phyloP scores from a whole-genome alignment of 2,113 vertebrate species.

The Genyomyrus donnyi region DNA sequence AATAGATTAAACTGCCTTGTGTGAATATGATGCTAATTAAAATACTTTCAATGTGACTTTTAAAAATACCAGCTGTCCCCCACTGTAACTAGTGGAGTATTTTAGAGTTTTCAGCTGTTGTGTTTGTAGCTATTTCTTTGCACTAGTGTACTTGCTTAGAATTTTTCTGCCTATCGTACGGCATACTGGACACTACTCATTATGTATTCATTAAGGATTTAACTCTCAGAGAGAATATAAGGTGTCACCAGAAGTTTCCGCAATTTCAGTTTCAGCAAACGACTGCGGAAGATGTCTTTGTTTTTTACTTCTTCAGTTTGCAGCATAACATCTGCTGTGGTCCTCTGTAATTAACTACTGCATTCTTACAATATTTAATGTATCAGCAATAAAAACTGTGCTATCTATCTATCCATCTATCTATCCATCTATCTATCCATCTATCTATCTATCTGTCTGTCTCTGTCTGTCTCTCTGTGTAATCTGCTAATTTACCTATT shows the following conservation, averaged over 20 bases:
- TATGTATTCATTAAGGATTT: background rate
- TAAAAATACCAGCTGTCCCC: background rate
- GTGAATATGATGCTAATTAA: background rate
- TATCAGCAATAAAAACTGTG: constrained; percentile 11
- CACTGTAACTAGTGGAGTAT: background rate
- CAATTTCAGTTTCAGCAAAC: background rate
- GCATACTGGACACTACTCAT: background rate
- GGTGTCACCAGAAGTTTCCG: background rate
- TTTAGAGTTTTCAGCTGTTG: background rate
- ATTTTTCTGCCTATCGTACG: background rate
- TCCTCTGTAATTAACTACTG: background rate
- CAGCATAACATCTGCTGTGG: background rate
- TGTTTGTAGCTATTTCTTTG: background rate
- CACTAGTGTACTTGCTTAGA: background rate
- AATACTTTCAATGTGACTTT: background rate
- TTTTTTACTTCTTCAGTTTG: background rate
- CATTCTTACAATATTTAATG: background rate
- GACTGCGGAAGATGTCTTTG: too few relatives aligned
- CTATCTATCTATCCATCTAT: background rate
- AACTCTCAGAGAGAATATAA: background rate
- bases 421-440: background rate
- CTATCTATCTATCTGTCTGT: background rate
- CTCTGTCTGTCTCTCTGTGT: background rate
- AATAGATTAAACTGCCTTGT: background rate
- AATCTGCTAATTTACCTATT: background rate